phyloP scores from a whole-genome alignment of 2,888 invertebrate species.

The Hemistola chrysoprasaria region DNA sequence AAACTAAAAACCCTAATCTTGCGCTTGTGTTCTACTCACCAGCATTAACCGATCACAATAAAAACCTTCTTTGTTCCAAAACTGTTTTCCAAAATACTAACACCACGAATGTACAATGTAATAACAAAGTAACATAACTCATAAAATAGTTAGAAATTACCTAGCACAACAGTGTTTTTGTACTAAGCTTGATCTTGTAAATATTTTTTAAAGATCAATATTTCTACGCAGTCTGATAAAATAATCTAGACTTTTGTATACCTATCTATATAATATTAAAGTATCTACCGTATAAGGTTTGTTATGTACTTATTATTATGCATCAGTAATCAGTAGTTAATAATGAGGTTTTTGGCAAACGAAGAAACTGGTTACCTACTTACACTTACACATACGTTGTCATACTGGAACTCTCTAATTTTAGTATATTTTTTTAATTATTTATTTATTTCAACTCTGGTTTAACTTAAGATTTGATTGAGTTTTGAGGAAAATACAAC shows the following conservation, averaged over 20 bases:
- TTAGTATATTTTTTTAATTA: no score
- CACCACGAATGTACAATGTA: slow-evolving; percentile 31
- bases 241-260: slow-evolving; percentile 70
- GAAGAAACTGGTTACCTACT: no score
- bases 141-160: slow-evolving; percentile 29
- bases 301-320: slow-evolving; percentile 17
- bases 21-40: no score
- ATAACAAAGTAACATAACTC: slow-evolving; percentile 27
- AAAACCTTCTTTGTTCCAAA: not conserved
- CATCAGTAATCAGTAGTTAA: slow-evolving; percentile 14
- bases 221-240: slow-evolving; percentile 71
- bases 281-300: slow-evolving; percentile 15
- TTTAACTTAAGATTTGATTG: no score
- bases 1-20: no score
- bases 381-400: no score
- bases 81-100: slow-evolving; percentile 10
- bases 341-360: not conserved
- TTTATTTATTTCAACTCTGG: no score
- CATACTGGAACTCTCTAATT: no score
- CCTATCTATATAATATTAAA: slow-evolving; percentile 42
- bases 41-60: slow-evolving; percentile 17
- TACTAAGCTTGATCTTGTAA: slow-evolving; percentile 73
- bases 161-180: slow-evolving; percentile 61
- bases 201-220: slow-evolving; percentile 69
- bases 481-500: no score